A percentile compares a stretch with the other conserved stretches of the same genome.
Conservation (phyloP, 2,888 invertebrate genomes). For the Latrodectus elegans region DNA sequence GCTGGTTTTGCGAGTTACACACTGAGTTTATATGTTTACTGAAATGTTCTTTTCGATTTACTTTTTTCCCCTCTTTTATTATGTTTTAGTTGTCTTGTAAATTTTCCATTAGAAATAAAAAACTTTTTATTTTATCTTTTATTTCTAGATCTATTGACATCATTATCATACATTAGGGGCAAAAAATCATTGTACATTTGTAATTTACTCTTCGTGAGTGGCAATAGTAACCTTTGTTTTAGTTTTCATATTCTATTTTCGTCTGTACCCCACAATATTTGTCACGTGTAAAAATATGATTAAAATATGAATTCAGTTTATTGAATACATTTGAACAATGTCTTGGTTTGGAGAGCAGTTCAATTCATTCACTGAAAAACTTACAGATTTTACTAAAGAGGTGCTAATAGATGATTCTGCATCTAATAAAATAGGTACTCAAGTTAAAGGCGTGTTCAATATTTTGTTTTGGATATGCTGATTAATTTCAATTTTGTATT, state of each 20-base stretch:
- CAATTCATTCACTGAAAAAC: constrained; percentile 86
- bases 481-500: too few species aligned
- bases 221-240: constrained; percentile 2
- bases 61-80: too few species aligned
- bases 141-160: too few species aligned
- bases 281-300: constrained; percentile 49
- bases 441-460: neutral
- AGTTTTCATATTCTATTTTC: constrained; percentile 24
- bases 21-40: too few species aligned
- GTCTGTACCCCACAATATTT: neutral
- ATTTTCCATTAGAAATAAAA: too few species aligned
- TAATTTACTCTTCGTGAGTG: neutral
- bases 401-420: constrained; percentile 85
- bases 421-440: constrained; percentile 1
- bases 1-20: too few species aligned
- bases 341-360: constrained; percentile 78
- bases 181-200: too few species aligned
- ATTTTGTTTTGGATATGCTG: too few species aligned
- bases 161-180: too few species aligned
- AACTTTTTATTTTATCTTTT: too few species aligned
- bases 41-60: too few species aligned
- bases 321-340: constrained; percentile 72
- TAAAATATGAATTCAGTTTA: neutral
- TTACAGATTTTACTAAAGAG: constrained; percentile 88
- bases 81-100: too few species aligned